Percentiles rank a stretch among this genome's conserved stretches.
These are phyloP conservation scores for Eurytoma californica DNA, from an alignment of 2,888 invertebrate species.

Conservation along the genomic window DNA sequence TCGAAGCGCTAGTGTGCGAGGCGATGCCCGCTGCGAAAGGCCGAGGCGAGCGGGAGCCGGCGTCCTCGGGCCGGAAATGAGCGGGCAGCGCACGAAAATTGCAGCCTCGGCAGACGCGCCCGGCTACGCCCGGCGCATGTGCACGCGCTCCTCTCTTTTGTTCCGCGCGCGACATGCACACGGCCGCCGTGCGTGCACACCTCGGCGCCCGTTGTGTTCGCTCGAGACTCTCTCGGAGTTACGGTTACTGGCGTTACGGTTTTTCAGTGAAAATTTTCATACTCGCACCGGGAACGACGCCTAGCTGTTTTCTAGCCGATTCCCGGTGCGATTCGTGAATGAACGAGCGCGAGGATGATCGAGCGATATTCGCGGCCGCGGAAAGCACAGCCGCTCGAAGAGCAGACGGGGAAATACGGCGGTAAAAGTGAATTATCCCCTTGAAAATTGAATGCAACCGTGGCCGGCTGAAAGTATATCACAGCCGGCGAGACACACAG, in stretches of 20 bases:
- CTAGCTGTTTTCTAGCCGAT: too few relatives aligned
- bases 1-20: background rate
- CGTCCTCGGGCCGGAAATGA: slow-evolving; percentile 22
- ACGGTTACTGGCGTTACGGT: too few relatives aligned
- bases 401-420: background rate
- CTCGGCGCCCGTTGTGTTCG: too few relatives aligned
- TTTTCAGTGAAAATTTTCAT: too few relatives aligned
- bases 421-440: slow-evolving; percentile 7
- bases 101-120: background rate
- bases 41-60: background rate
- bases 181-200: too few relatives aligned
- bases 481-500: too few relatives aligned
- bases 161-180: background rate
- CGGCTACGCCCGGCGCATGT: background rate
- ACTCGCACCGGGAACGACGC: too few relatives aligned
- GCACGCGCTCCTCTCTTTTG: background rate
- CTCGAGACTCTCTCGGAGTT: too few relatives aligned
- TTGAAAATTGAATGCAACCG: slow-evolving; percentile 7
- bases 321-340: too few relatives aligned
- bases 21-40: background rate
- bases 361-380: background rate
- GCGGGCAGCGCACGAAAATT: slow-evolving; percentile 9
- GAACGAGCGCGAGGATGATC: too few relatives aligned
- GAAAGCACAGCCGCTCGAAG: background rate
- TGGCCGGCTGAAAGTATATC: too few relatives aligned